A percentile compares a stretch with the other conserved stretches of the same genome.
phyloP scores from a whole-genome alignment of 1,140 invertebrate genomes.

The Panulirus ornatus region DNA sequence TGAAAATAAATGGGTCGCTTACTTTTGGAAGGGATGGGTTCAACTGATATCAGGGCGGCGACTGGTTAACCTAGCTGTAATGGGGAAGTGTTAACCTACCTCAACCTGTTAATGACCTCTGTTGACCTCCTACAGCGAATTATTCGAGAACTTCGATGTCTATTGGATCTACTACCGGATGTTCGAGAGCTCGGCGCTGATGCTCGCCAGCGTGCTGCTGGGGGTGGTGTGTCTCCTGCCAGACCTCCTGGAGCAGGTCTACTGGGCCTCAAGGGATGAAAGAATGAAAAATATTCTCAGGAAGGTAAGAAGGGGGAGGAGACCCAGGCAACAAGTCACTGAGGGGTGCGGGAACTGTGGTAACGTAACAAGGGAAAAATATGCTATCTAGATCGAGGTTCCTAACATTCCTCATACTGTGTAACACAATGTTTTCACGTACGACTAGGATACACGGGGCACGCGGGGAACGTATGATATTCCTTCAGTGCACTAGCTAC shows the following conservation, averaged over 20 bases:
- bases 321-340: no score
- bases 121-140: slow-evolving; percentile 6
- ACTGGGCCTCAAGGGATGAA: slow-evolving; percentile 4
- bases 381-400: no score
- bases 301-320: background rate
- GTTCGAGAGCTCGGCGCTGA: slow-evolving; percentile 81
- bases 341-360: background rate
- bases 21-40: no score
- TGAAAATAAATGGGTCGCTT: no score
- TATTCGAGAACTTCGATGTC: slow-evolving; percentile 77
- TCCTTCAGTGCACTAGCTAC: no score
- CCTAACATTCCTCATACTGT: background rate
- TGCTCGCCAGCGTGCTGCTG: slow-evolving; percentile 82
- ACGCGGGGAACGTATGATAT: no score
- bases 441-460: no score
- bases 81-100: no score
- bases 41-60: no score
- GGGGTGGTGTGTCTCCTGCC: slow-evolving; percentile 82
- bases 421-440: no score
- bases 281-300: background rate
- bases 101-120: slow-evolving; percentile 16
- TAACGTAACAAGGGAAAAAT: no score
- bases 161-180: slow-evolving; percentile 83
- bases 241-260: slow-evolving; percentile 79
- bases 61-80: no score